Conservation (phyloP, 2,888 invertebrate genomes). For the Volucella zonaria region DNA sequence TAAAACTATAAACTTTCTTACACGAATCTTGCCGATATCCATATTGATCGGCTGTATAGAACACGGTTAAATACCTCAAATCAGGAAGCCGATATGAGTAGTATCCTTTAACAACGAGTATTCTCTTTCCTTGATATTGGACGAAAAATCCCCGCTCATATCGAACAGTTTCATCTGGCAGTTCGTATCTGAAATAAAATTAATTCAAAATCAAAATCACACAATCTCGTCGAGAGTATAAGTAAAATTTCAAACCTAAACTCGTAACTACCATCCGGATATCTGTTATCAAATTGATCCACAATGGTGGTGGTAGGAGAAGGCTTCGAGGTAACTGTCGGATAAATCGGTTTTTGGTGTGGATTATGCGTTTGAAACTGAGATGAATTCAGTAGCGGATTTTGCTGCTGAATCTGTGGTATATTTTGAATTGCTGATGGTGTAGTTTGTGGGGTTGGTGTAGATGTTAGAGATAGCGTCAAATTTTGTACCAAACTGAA, state of each 20-base stretch:
- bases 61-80: slow-evolving; percentile 79
- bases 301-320: slow-evolving; percentile 51
- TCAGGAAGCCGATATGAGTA: slow-evolving; percentile 80
- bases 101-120: slow-evolving; percentile 80
- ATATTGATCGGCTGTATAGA: slow-evolving; percentile 81
- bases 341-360: slow-evolving; percentile 2
- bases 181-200: slow-evolving; percentile 77
- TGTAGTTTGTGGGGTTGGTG: slow-evolving; percentile 1
- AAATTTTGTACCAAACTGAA: background rate
- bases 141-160: slow-evolving; percentile 80
- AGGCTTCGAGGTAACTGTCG: background rate
- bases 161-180: slow-evolving; percentile 79
- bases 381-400: background rate
- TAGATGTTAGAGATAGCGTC: background rate
- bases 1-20: slow-evolving; percentile 74
- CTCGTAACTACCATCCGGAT: slow-evolving; percentile 81
- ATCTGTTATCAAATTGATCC: slow-evolving; percentile 79
- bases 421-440: background rate
- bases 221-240: no score
- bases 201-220: background rate
- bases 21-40: slow-evolving; percentile 81
- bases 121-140: slow-evolving; percentile 76
- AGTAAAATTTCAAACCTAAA: slow-evolving; percentile 75
- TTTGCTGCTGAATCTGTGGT: slow-evolving; percentile 2
- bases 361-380: background rate